phyloP scores from a whole-genome alignment of 2,888 invertebrate species.

The Ormyrus pomaceus region DNA sequence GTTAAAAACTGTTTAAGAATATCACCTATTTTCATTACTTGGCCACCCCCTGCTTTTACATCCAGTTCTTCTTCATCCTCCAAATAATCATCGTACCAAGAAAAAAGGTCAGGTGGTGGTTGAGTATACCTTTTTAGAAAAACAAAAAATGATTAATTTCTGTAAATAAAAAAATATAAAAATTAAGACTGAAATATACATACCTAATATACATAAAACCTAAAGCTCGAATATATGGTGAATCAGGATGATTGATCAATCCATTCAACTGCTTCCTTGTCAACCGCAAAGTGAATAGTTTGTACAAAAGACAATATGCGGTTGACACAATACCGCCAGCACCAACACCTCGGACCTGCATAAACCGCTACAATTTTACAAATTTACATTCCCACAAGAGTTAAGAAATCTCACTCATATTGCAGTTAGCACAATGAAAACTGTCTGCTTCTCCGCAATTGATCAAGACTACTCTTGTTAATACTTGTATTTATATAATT shows the following conservation, averaged over 20 bases:
- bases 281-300: conserved; percentile 95
- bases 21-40: conserved; percentile 93
- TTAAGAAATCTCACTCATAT: conserved; percentile 59
- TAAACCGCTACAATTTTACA: conserved; percentile 61
- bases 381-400: conserved; percentile 66
- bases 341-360: conserved; percentile 96
- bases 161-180: background rate
- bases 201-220: conserved; percentile 89
- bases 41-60: conserved; percentile 98
- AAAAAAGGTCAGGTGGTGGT: conserved; percentile 95
- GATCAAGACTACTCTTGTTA: conserved; percentile 51
- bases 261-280: conserved; percentile 99
- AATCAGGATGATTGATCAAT: conserved; percentile 95
- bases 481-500: conserved; percentile 1
- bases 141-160: background rate
- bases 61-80: conserved; percentile 98
- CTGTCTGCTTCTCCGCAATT: conserved; percentile 66
- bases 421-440: conserved; percentile 61
- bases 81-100: conserved; percentile 97
- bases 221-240: conserved; percentile 97
- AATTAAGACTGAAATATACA: conserved; percentile 53
- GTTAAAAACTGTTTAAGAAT: conserved; percentile 94
- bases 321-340: conserved; percentile 99
- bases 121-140: conserved; percentile 90
- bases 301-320: conserved; percentile 98